These are phyloP conservation scores for Chaetodon trifasciatus DNA, from an alignment of 2,797 vertebrate genomes.

Conservation along the genomic window DNA sequence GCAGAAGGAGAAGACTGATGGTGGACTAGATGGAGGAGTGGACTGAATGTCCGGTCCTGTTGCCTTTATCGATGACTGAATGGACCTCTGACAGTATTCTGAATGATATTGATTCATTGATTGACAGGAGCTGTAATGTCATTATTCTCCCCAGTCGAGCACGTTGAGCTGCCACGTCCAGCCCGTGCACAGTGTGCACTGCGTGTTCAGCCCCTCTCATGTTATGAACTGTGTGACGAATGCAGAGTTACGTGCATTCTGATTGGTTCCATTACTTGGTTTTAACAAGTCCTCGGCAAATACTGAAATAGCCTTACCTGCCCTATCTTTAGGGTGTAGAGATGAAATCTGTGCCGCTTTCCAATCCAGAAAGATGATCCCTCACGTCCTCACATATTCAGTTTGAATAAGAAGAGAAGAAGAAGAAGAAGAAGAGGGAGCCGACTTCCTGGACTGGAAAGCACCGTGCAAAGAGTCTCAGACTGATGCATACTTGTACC, in stretches of 20 bases:
- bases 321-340: conserved; percentile 63
- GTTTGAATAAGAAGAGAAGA: not conserved
- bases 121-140: conserved; percentile 78
- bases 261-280: conserved; percentile 85
- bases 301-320: conserved; percentile 68
- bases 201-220: conserved; percentile 57
- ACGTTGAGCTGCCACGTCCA: conserved; percentile 45
- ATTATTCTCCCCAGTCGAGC: conserved; percentile 34
- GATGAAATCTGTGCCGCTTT: conserved; percentile 55
- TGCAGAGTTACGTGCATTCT: conserved; percentile 75
- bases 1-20: conserved; percentile 42
- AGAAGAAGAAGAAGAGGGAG: conserved; percentile 19
- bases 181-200: conserved; percentile 66
- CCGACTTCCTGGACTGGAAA: conserved; percentile 44
- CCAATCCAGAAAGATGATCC: conserved; percentile 36
- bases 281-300: conserved; percentile 80
- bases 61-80: conserved; percentile 73
- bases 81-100: conserved; percentile 78
- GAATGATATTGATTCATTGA: conserved; percentile 63
- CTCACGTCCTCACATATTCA: conserved; percentile 3
- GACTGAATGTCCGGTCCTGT: conserved; percentile 45
- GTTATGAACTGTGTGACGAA: conserved; percentile 85
- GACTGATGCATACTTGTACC: conserved; percentile 69
- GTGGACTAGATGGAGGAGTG: conserved; percentile 29
- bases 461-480: conserved; percentile 55